Evolutionary conservation across 2,113 vertebrate species (phyloP).

Genomic region (Coptodon bakossiorum): DNA sequence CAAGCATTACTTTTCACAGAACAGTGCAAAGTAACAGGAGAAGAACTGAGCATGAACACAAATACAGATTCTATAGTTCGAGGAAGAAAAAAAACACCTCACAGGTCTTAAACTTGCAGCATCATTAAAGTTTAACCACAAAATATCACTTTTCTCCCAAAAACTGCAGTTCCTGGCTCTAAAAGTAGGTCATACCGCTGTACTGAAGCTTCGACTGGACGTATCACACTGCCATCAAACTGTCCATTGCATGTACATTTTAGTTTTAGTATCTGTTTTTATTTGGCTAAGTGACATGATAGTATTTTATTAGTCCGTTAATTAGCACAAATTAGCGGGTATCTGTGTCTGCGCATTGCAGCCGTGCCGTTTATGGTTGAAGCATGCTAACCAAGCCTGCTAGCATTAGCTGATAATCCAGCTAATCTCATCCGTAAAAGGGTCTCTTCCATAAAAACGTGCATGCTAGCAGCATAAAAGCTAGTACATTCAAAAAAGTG

Average conservation of each 20-base stretch:
- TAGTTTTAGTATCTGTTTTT: background rate
- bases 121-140: background rate
- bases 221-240: background rate
- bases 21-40: background rate
- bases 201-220: background rate
- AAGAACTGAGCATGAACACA: background rate
- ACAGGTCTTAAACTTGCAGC: background rate
- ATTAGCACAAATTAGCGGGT: background rate
- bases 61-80: background rate
- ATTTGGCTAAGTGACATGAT: background rate
- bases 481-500: background rate
- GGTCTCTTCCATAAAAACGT: background rate
- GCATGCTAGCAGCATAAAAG: background rate
- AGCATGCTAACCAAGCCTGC: background rate
- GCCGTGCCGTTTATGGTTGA: fast-evolving
- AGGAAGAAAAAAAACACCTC: background rate
- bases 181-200: background rate
- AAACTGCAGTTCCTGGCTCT: background rate
- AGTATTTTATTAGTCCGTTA: background rate
- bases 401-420: background rate
- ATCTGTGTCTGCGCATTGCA: background rate
- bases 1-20: background rate
- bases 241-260: background rate
- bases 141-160: background rate
- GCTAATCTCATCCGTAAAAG: background rate